Conservation (phyloP, 2,113 vertebrate species). For the Nycticebus coucang region DNA sequence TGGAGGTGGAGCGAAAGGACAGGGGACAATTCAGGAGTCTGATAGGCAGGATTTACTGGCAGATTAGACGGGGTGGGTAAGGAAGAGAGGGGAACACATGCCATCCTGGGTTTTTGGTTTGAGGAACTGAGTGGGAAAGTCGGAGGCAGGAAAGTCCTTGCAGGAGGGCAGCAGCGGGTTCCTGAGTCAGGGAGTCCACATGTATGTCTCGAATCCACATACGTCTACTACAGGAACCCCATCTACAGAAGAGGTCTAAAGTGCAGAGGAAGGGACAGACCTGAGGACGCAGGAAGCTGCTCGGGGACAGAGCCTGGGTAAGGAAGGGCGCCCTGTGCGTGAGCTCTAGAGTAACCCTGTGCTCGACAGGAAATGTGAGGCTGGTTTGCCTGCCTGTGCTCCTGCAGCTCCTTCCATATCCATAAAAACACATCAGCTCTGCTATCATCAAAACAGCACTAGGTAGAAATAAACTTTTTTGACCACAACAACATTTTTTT, state of each 20-base stretch:
- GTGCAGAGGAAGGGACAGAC: background rate
- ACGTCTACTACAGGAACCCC: background rate
- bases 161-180: background rate
- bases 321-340: background rate
- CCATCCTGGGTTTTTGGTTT: background rate
- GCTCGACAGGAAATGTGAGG: background rate
- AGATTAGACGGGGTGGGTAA: background rate
- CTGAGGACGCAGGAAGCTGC: background rate
- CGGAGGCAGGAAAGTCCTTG: background rate
- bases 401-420: background rate
- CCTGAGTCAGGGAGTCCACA: background rate
- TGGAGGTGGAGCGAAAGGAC: background rate
- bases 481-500: background rate
- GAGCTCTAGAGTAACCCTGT: background rate
- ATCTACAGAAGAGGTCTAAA: background rate
- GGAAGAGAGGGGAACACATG: background rate
- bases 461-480: background rate
- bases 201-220: rapidly evolving
- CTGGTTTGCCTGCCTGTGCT: background rate
- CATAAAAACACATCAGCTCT: background rate
- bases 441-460: background rate
- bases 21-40: background rate
- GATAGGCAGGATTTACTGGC: background rate
- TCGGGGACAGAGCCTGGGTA: background rate
- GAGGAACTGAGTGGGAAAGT: background rate